phyloP scores from a whole-genome alignment of 2,797 vertebrate species.

The Peromyscus eremicus region DNA sequence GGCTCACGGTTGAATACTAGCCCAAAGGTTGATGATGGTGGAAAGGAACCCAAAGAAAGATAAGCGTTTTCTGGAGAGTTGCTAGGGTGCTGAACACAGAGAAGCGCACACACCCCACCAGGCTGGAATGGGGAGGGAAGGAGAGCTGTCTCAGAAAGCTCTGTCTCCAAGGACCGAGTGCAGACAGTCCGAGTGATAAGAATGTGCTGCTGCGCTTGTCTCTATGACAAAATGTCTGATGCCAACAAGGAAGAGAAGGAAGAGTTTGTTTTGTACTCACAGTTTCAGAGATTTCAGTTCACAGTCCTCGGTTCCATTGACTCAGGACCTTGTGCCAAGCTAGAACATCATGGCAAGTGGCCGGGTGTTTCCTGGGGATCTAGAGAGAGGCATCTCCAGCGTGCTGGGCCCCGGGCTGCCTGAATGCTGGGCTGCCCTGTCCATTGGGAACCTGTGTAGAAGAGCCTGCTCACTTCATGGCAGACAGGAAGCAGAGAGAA shows the following conservation, averaged over 20 bases:
- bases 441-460: background rate
- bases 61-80: background rate
- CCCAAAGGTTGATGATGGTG: background rate
- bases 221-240: background rate
- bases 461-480: background rate
- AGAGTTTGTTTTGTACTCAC: background rate
- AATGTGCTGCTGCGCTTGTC: background rate
- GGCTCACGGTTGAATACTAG: background rate
- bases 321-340: background rate
- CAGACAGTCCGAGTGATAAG: background rate
- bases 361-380: background rate
- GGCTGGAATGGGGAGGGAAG: background rate
- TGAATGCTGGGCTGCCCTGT: background rate
- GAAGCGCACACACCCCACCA: background rate
- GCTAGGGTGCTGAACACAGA: background rate
- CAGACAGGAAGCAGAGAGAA: background rate
- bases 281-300: background rate
- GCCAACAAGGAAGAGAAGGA: background rate
- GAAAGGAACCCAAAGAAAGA: background rate
- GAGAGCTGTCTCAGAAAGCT: background rate
- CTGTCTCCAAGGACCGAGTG: background rate
- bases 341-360: background rate
- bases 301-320: too few relatives aligned
- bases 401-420: background rate
- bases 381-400: background rate